Conservation (phyloP, 2,888 invertebrate species). For the Tiphia femorata region DNA sequence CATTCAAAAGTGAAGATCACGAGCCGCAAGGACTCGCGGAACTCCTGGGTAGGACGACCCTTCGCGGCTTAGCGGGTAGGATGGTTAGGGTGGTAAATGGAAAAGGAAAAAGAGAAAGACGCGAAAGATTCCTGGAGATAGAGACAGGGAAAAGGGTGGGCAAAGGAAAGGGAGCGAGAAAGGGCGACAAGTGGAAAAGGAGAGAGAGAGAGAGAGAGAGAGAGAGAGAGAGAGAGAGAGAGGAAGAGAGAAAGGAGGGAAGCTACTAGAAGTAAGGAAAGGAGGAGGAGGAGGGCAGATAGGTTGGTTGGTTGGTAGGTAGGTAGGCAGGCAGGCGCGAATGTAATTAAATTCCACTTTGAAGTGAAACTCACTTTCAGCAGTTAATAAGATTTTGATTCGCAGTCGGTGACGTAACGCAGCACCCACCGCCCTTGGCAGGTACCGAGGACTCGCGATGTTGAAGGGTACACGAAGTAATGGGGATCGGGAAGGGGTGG, state of each 20-base stretch:
- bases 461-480: conserved; percentile 9
- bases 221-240: conserved; percentile 2
- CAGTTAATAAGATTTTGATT: conserved; percentile 62
- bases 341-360: conserved; percentile 61
- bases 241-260: conserved; percentile 25
- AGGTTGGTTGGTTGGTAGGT: too few species aligned
- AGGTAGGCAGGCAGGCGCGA: conserved; percentile 43
- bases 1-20: conserved; percentile 44
- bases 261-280: conserved; percentile 39
- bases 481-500: neutral
- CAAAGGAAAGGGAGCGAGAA: neutral
- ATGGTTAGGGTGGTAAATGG: conserved; percentile 11
- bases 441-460: conserved; percentile 25
- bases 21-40: too few species aligned
- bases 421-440: conserved; percentile 36
- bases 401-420: conserved; percentile 48
- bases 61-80: neutral
- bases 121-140: neutral
- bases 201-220: neutral
- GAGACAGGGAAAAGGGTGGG: neutral
- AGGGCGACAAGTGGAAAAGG: neutral
- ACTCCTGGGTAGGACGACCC: conserved; percentile 41
- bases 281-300: conserved; percentile 27
- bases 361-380: conserved; percentile 58
- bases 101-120: neutral